These are phyloP conservation scores for Dryocosmus kuriphilus DNA, from an alignment of 2,888 invertebrate species.

Conservation along the genomic window DNA sequence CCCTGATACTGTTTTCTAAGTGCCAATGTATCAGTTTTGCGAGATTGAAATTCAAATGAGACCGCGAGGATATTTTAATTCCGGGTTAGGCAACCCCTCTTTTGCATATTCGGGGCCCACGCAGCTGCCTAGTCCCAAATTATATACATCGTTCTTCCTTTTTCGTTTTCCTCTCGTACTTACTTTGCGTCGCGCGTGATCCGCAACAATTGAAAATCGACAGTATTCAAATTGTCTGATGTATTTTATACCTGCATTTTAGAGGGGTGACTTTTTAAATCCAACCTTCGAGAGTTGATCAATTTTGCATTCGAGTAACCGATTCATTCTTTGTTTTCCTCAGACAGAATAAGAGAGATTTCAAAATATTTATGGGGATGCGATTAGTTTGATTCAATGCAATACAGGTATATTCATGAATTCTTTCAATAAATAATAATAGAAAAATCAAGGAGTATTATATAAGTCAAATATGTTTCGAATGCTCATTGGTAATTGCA, in stretches of 20 bases:
- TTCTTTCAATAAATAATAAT: neutral
- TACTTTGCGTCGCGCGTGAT: slow-evolving; percentile 57
- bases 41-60: slow-evolving; percentile 78
- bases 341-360: neutral
- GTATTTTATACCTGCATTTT: slow-evolving; percentile 48
- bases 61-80: slow-evolving; percentile 78
- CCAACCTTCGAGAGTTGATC: slow-evolving; percentile 61
- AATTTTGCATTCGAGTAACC: slow-evolving; percentile 61
- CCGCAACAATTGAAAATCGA: slow-evolving; percentile 71
- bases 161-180: slow-evolving; percentile 54
- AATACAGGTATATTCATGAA: neutral
- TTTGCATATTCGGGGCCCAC: slow-evolving; percentile 75
- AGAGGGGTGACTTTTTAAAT: slow-evolving; percentile 41
- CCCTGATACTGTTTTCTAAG: slow-evolving; percentile 54
- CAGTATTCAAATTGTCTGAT: slow-evolving; percentile 70
- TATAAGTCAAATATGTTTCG: too few species aligned
- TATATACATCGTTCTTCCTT: slow-evolving; percentile 66
- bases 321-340: slow-evolving; percentile 17
- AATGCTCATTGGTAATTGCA: too few species aligned
- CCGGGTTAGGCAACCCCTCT: slow-evolving; percentile 74
- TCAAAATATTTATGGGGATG: neutral
- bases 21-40: slow-evolving; percentile 60
- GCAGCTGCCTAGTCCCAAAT: slow-evolving; percentile 75
- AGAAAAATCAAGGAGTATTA: neutral
- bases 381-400: neutral